phyloP scores from a whole-genome alignment of 2,113 vertebrate species.

The Hydrolagus affinis region DNA sequence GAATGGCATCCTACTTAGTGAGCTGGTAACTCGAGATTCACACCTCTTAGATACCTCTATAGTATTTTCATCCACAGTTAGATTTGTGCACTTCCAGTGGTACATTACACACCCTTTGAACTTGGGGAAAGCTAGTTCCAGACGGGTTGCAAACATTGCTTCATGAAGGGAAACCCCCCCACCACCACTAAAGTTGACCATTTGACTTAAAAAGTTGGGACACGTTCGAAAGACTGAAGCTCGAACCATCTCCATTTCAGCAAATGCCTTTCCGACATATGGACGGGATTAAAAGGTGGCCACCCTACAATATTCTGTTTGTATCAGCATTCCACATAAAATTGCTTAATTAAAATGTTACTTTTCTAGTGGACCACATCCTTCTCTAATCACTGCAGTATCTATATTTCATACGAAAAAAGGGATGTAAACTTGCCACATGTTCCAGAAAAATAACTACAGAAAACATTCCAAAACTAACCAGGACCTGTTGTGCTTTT shows the following conservation, averaged over 20 bases:
- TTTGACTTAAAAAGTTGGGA: neutral
- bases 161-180: no score
- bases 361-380: neutral
- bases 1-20: no score
- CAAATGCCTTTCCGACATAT: conserved; percentile 2
- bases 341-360: neutral
- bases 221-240: neutral
- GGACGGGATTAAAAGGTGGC: conserved; percentile 4
- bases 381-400: conserved; percentile 5
- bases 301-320: neutral
- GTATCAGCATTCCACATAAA: neutral
- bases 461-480: neutral
- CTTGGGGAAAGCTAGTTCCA: no score
- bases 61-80: no score
- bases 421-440: neutral
- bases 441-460: conserved; percentile 1
- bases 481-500: neutral
- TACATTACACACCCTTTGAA: no score
- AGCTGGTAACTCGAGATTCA: no score
- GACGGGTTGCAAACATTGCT: no score
- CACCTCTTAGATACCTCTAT: no score
- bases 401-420: neutral
- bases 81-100: no score
- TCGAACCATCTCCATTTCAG: neutral
- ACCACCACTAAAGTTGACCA: neutral